These are phyloP conservation scores for Philopotamus ludificatus DNA, from an alignment of 1,140 invertebrate genomes.

Conservation along the genomic window DNA sequence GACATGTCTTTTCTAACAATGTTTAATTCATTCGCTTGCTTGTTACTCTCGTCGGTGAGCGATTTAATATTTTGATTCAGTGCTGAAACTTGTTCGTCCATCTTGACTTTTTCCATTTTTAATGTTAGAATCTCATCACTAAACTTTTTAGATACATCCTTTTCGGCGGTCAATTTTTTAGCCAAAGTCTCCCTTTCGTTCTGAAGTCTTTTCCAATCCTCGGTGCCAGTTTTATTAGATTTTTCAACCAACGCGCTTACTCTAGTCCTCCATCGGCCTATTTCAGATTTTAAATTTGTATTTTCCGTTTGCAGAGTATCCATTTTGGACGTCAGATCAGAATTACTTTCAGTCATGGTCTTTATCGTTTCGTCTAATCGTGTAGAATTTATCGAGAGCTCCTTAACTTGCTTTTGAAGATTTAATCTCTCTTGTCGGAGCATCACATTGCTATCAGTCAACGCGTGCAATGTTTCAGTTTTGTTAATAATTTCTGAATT, in stretches of 20 bases:
- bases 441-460: conserved; percentile 89
- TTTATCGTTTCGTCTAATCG: conserved; percentile 71
- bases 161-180: conserved; percentile 72
- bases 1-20: conserved; percentile 51
- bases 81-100: conserved; percentile 72
- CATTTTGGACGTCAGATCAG: conserved; percentile 66
- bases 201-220: conserved; percentile 87
- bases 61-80: conserved; percentile 58
- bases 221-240: conserved; percentile 85
- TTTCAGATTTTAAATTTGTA: conserved; percentile 68
- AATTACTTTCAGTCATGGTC: conserved; percentile 73
- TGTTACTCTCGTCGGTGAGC: conserved; percentile 57
- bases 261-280: conserved; percentile 73
- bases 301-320: conserved; percentile 70
- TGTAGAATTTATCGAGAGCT: conserved; percentile 60
- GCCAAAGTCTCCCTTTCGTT: conserved; percentile 75
- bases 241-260: conserved; percentile 85
- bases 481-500: conserved; percentile 87
- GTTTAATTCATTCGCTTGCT: conserved; percentile 56
- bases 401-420: conserved; percentile 65
- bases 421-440: conserved; percentile 82
- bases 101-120: conserved; percentile 67
- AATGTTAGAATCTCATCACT: conserved; percentile 63
- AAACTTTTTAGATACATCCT: conserved; percentile 65
- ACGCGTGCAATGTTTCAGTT: conserved; percentile 84